Base-by-base conservation (phyloP, 2,888 invertebrate genomes). In the Sarcophaga subvicina region DNA sequence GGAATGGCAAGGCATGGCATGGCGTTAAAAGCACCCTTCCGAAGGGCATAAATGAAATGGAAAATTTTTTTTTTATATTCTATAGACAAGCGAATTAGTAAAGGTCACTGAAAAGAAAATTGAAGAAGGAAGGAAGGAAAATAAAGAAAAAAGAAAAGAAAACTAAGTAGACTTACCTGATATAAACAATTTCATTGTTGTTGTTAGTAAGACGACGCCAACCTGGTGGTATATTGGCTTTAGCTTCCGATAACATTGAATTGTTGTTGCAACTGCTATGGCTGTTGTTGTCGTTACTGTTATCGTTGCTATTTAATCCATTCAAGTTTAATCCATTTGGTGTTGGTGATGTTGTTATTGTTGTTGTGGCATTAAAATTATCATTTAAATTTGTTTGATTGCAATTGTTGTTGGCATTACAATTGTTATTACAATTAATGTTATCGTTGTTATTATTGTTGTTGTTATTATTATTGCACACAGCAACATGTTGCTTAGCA, bases 131-230 rank as follows among this genome's bases (percentile, higher is more conserved):
- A 80, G 37, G 10, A 37, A 80, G 22, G 14, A 47, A 72, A 27
- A 12, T 10, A n/a, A n/a, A n/a, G 14, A 27, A 59, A 63, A 67
- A 5, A 45, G 49, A 47, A 17, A n/a, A 72, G 47, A n/a, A 75
- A 14, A 64, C 22, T 47, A 14, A 45, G 27, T 3, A 45, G 20
- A 93, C 94, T 94, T 92, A 97, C 97, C 97, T 97, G 93, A 96
- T 95, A 94, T 97, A 97, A 91, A 96, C 95, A 93, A 97, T 95
- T 93, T 95, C 95, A 90, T 96, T 96, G 93, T 96, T 84, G 63
- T 84, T 96, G 92, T 95, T 95, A 90, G 95, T 94, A 89, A 96
- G 94, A 92, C 97, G 95, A 93, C 96, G 96, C 97, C 97, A 97
- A 88, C 97, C 97, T 90, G 95, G 95, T 89, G 97, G 97, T 91